phyloP scores from a whole-genome alignment of 2,797 vertebrate species.

The Platyrinchus mystaceus region DNA sequence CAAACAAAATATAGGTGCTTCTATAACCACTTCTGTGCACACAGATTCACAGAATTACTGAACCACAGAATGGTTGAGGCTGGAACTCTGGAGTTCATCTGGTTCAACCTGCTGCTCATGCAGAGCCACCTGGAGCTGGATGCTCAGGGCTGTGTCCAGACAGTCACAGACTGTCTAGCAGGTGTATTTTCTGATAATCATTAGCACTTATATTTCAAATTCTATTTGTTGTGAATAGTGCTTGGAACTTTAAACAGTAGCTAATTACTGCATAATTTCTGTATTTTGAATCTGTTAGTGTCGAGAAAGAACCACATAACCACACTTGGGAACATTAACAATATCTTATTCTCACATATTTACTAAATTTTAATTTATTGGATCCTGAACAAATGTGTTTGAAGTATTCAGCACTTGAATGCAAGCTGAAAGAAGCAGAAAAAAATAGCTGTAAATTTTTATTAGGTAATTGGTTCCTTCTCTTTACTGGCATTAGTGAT shows the following conservation, averaged over 20 bases:
- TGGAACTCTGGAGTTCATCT: not conserved
- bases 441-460: not conserved
- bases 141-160: not conserved
- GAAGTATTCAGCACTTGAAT: not conserved
- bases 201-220: not conserved
- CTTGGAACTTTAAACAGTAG: not conserved
- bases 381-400: not conserved
- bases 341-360: not conserved
- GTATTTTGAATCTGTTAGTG: not conserved
- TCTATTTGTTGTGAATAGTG: not conserved
- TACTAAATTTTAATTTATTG: not conserved
- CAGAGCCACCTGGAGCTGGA: not conserved
- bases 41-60: not conserved
- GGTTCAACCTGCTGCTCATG: not conserved
- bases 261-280: not conserved
- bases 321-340: not conserved
- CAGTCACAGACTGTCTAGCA: not conserved
- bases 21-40: not conserved
- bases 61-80: not conserved
- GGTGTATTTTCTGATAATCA: not conserved
- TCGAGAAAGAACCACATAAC: not conserved
- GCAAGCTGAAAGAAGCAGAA: not conserved
- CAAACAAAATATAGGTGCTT: not conserved
- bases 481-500: not conserved
- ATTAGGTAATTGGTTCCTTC: not conserved